Base-by-base conservation (phyloP, 2,797 vertebrate genomes). In the Picus viridis region DNA sequence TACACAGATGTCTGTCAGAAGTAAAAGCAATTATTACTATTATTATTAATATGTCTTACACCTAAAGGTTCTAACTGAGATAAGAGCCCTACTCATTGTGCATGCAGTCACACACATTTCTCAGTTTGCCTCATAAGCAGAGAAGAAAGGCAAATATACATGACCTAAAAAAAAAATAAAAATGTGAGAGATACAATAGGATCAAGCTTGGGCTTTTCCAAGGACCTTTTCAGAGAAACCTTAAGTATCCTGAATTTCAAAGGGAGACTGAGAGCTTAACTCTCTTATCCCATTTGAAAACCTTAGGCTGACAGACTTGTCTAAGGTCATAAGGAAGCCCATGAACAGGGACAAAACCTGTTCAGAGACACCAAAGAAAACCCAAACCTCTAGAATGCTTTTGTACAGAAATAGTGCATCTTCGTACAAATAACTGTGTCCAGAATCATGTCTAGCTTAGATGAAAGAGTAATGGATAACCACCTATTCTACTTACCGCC, bases 401-500 rank as follows among this genome's bases (percentile, higher is more conserved):
- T 85, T 89, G 71, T 19, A 86, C 49, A 92, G 71, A 86, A 89
- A 74, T 4, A 62, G 34, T 9, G 0, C 75, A 88, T 95, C 69
- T 84, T 94, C 83, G 74, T 80, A 75, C 32, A 91, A 91, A 90
- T 45, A 74, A 45, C 36, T 53, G 19, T 61, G 49, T 89, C 89
- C 87, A 41, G 69, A n/a, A 53, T 92, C 59, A 91, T 18, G 16
- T 76, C 89, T 94, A 82, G 24, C 68, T 92, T 75, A 93, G 92
- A 94, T 83, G 87, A 91, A 89, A 89, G 71, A 95, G 59, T 7
- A 1, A 80, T 58, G 67, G 64, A 45, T 85, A 90, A 83, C 91
- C 77, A 94, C 93, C 94, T 89, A 77, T 89, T 80, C 88, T 88
- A 80, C 77, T 94, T 95, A 91, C 75, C 56, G 86, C 64, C 64